phyloP scores from a whole-genome alignment of 1,140 invertebrate genomes.

The Subanguina moxae region DNA sequence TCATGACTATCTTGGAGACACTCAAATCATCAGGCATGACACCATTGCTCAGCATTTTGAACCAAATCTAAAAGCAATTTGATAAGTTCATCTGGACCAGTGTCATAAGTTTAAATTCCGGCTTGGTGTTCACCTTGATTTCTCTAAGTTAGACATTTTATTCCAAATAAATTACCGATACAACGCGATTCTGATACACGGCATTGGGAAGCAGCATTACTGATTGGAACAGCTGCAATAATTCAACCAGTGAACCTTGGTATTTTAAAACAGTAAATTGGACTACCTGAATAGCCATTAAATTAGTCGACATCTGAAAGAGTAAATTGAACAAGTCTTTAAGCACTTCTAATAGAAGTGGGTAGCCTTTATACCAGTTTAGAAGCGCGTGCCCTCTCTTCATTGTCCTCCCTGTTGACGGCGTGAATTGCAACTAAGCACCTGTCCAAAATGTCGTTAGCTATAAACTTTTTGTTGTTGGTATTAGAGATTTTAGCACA shows the following conservation, averaged over 20 bases:
- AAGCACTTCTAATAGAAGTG: too few relatives aligned
- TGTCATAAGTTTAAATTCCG: too few relatives aligned
- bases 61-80: neutral
- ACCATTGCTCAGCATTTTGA: neutral
- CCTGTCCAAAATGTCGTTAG: slow-evolving; percentile 4
- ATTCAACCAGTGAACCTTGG: too few relatives aligned
- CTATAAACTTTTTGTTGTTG: slow-evolving; percentile 5
- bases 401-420: slow-evolving; percentile 7
- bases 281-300: neutral
- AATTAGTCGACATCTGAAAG: neutral
- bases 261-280: neutral
- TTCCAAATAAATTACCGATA: neutral
- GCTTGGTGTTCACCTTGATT: too few relatives aligned
- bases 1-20: neutral
- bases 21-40: neutral
- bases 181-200: neutral
- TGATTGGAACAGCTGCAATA: neutral
- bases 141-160: too few relatives aligned
- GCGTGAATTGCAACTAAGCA: slow-evolving; percentile 2
- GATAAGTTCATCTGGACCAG: too few relatives aligned
- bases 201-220: neutral
- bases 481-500: slow-evolving; percentile 9
- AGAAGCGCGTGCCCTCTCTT: neutral
- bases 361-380: slow-evolving; percentile 3
- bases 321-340: neutral